Evolutionary conservation across 2,888 invertebrate genomes (phyloP).

Genomic region (Pecten maximus): DNA sequence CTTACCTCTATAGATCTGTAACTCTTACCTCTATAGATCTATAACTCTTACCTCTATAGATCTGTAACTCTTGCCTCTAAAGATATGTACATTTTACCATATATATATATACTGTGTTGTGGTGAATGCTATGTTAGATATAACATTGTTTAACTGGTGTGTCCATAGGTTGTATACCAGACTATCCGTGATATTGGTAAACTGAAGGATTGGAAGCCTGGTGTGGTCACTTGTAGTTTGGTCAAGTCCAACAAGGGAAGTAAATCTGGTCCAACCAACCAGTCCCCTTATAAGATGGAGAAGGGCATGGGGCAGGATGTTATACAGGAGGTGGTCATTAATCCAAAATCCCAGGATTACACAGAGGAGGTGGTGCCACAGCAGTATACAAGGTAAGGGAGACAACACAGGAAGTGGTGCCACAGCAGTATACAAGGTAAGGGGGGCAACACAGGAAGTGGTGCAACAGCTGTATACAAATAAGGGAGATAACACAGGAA

Average conservation of each 20-base stretch:
- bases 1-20: no score
- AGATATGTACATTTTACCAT: no score
- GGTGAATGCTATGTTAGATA: no score
- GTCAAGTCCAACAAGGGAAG: neutral
- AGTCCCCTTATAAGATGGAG: constrained; percentile 41
- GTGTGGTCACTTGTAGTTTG: constrained; percentile 59
- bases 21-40: no score
- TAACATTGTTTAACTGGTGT: neutral
- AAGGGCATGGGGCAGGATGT: constrained; percentile 45
- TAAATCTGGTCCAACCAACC: constrained; percentile 3
- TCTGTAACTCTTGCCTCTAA: no score
- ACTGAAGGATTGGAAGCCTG: constrained; percentile 74
- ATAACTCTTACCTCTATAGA: no score
- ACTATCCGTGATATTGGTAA: constrained; percentile 72
- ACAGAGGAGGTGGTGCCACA: constrained; percentile 50
- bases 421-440: constrained; percentile 18
- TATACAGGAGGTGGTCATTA: constrained; percentile 36
- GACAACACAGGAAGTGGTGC: neutral
- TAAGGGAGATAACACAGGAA: neutral
- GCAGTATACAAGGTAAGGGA: constrained; percentile 1
- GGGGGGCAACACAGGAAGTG: neutral
- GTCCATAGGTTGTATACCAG: constrained; percentile 65
- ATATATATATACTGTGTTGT: no score
- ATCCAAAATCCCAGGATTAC: constrained; percentile 13
- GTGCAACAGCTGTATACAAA: neutral